Evolutionary conservation across 2,113 vertebrate species (phyloP), one percentile per base, ranked within the genome.

Genomic region (Pygoscelis adeliae): DNA sequence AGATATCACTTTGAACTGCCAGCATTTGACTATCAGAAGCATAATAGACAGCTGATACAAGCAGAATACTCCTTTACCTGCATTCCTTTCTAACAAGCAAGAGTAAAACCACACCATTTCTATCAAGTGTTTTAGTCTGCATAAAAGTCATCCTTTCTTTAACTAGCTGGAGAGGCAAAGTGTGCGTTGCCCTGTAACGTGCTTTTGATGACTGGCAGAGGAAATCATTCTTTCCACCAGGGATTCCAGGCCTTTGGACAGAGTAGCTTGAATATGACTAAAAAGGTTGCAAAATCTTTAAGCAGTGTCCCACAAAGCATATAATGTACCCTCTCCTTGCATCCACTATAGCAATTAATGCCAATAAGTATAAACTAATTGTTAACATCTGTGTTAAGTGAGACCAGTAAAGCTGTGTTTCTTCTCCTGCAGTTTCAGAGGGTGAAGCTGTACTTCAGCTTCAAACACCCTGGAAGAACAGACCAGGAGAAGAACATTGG

Each of bases 241-340:
- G 56, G 71, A 55, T 87, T 87, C 46, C 62, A 94, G 70, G 32
- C 16, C 53, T 93, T 96, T 97, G 82, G 70, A 96, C 66, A 90
- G 73, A 70, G 73, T 47, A 66, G 70, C 58, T 72, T 69, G 15
- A 85, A 44, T 58, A 55, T 47, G 78, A 80, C 73, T 83, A 58
- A 90, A 89, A 72, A 30, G 4, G 23, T 85, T 97, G 94, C 91
- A 97, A 95, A 96, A 94, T 77, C 89, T 88, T 85, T 80, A 84
- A 95, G 53, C 55, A 70, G 69, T 52, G 59, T 77, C 61, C 44
- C 87, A 87, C 0, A 0, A 83, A 95, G 74, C 42, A 63, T 80
- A 77, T 40, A 72, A 90, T 59, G 52, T 62, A 88, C 42, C 25
- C 66, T 52, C 23, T 93, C 15, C 67, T 92, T 83, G 42, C 66